Base-by-base conservation (phyloP, 64 coral and sea anemone genomes). In the Dendrophyllia cribrosa region DNA sequence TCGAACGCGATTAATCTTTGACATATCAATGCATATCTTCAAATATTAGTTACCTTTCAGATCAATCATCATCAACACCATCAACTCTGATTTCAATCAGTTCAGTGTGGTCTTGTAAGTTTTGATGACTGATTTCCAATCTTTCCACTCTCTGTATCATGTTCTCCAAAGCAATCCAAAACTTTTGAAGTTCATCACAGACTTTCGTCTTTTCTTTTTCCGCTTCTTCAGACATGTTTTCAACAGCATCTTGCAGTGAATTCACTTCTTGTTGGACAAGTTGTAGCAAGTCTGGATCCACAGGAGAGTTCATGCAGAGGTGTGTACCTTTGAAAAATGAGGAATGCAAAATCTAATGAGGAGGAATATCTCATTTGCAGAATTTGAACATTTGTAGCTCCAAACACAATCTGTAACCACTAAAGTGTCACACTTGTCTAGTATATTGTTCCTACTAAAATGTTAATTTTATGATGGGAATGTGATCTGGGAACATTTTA, bases 291-390 rank as follows among this genome's bases (percentile, higher is more conserved):
- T 15, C 0, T 78, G 19, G 51, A 22, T 78, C 76, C 52, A 78
- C 51, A 59, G 76, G 76, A 3, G 76, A 78, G 24, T 78, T 78
- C 76, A 58, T 24, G 53, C 76, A 78, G 51, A 59, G 76, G n/a
- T 12, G 8, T 58, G 76, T 78, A 23, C 76, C 76, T 78, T 23
- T 0, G 26, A 26, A 58, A 78, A 24, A 14, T 58, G 7, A 51
- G 6, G 7, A 51, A 5, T 24, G 15, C 11, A 51, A 49, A 75
- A 7, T 17, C 11, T 55, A 10, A 7, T 55, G 6, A 55, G 52
- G n/a, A n/a, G n/a, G n/a, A n/a, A n/a, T n/a, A n/a, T n/a, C n/a
- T n/a, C n/a, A n/a, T n/a, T n/a, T n/a, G n/a, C n/a, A n/a, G n/a
- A n/a, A n/a, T n/a, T n/a, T n/a, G n/a, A n/a, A n/a, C n/a, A n/a